Percentiles rank a stretch among this genome's conserved stretches.
These are phyloP conservation scores for Folsomia candida DNA, from an alignment of 2,888 invertebrate species.

Conservation along the genomic window DNA sequence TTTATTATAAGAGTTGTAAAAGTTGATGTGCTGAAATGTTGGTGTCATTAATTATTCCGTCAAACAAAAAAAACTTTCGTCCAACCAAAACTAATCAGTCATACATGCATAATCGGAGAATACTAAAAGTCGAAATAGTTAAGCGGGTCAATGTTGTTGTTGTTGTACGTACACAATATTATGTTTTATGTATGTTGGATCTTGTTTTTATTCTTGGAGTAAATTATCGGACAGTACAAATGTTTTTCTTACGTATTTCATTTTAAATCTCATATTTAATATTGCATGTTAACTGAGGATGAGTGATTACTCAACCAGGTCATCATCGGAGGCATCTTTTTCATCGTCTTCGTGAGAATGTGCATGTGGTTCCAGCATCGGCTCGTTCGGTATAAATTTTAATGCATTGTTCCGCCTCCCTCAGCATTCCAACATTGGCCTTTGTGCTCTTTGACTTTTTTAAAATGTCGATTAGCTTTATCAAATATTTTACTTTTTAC, in stretches of 20 bases:
- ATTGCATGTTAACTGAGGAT: neutral
- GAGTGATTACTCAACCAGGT: neutral
- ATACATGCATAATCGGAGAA: neutral
- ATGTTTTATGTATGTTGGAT: neutral
- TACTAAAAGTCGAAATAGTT: neutral
- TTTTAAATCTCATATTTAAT: neutral
- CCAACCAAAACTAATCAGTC: neutral
- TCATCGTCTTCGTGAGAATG: neutral
- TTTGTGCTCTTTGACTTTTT: conserved; percentile 32
- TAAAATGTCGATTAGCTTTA: conserved; percentile 34
- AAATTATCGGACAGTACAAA: neutral
- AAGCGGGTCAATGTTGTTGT: neutral
- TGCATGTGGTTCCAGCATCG: conserved; percentile 5
- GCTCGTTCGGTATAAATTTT: conserved; percentile 16
- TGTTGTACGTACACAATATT: neutral
- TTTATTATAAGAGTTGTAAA: neutral
- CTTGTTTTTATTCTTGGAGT: neutral
- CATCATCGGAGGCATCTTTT: neutral
- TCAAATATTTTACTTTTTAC: conserved; percentile 45
- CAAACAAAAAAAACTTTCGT: neutral
- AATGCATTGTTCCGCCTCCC: neutral
- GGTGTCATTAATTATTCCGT: neutral
- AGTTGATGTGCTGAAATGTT: neutral
- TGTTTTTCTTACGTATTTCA: neutral
- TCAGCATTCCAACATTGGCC: neutral